These are phyloP conservation scores for Melanostoma scalare DNA, from an alignment of 2,888 invertebrate species.

Conservation along the genomic window DNA sequence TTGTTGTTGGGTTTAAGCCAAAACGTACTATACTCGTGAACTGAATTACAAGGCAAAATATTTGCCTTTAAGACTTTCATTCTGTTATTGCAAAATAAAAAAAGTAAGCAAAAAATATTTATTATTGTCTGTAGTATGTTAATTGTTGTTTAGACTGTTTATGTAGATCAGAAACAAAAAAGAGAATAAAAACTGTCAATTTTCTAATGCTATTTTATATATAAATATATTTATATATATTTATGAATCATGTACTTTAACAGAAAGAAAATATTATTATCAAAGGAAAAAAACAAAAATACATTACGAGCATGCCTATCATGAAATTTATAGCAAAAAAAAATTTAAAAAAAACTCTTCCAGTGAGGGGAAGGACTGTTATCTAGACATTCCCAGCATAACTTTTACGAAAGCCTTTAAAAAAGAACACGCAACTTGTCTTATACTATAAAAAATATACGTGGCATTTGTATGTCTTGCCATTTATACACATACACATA, in stretches of 20 bases:
- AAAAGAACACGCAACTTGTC: constrained; percentile 10
- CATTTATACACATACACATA: constrained; percentile 3
- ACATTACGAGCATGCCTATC: constrained; percentile 18
- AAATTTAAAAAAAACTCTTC: constrained; percentile 52
- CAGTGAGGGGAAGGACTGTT: constrained; percentile 63
- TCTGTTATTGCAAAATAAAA: constrained; percentile 45
- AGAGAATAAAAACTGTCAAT: constrained; percentile 68
- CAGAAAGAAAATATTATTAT: constrained; percentile 28
- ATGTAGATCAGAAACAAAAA: constrained; percentile 38
- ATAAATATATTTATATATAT: constrained; percentile 39
- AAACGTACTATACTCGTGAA: constrained; percentile 61
- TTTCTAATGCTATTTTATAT: constrained; percentile 68
- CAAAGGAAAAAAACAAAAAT: constrained; percentile 19
- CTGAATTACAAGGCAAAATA: constrained; percentile 45
- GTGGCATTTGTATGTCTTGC: constrained; percentile 53
- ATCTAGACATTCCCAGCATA: constrained; percentile 44
- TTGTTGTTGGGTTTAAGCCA: constrained; percentile 67
- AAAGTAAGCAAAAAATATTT: constrained; percentile 24
- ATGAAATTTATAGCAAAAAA: constrained; percentile 40
- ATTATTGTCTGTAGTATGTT: constrained; percentile 57
- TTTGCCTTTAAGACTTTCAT: constrained; percentile 62
- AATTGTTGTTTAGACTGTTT: constrained; percentile 64
- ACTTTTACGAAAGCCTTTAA: constrained; percentile 13
- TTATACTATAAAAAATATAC: not conserved
- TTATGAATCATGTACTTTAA: constrained; percentile 27